Evolutionary conservation across 2,888 invertebrate genomes (phyloP).

Genomic region (Tholera decimalis): DNA sequence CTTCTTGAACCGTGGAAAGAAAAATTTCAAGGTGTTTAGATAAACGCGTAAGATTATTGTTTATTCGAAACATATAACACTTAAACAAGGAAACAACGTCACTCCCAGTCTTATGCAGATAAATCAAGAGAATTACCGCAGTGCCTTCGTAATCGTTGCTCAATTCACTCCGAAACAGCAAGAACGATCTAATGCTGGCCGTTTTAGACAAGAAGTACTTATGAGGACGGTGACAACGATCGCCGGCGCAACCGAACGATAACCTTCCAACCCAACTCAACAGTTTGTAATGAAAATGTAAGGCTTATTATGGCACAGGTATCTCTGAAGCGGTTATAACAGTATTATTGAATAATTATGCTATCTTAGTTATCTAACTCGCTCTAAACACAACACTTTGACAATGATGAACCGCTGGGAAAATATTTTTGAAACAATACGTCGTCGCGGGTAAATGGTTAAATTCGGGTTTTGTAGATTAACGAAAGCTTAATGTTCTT

Average conservation of each 20-base stretch:
- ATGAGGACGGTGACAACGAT: conserved; percentile 79
- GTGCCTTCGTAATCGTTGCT: conserved; percentile 46
- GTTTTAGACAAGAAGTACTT: conserved; percentile 69
- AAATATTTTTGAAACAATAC: conserved; percentile 43
- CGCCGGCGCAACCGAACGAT: conserved; percentile 73
- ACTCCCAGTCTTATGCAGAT: conserved; percentile 10
- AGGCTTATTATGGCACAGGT: conserved; percentile 58
- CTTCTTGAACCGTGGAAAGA: background rate
- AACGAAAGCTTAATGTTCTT: background rate
- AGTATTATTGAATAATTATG: conserved; percentile 59
- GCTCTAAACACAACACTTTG: conserved; percentile 29
- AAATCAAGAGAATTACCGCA: conserved; percentile 30
- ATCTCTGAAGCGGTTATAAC: conserved; percentile 50
- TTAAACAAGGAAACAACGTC: conserved; percentile 4
- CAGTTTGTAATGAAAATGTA: conserved; percentile 77
- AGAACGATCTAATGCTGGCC: conserved; percentile 54
- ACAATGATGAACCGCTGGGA: conserved; percentile 47
- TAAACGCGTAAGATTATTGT: background rate
- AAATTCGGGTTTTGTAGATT: conserved; percentile 23
- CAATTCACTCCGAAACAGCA: conserved; percentile 30
- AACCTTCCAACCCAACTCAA: conserved; percentile 73
- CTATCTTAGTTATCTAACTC: conserved; percentile 48
- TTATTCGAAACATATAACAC: background rate
- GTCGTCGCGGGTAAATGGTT: conserved; percentile 22
- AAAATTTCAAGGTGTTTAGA: background rate